These are phyloP conservation scores for Cyaniris semiargus DNA, from an alignment of 2,888 invertebrate genomes.

Conservation along the genomic window DNA sequence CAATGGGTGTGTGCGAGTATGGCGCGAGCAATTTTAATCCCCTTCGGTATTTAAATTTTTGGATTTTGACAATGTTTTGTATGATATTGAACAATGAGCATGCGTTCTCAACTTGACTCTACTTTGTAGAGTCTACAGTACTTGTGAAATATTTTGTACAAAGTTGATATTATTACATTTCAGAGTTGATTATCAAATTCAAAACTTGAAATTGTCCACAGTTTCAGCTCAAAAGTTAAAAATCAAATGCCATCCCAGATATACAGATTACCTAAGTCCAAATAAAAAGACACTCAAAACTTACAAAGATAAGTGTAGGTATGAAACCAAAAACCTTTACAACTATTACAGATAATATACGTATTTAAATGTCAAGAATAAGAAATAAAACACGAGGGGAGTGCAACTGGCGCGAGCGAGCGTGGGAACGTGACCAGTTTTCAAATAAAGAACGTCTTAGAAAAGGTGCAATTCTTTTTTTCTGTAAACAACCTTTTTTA, in stretches of 20 bases:
- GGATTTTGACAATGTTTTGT: constrained; percentile 6
- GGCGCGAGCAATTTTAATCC: constrained; percentile 30
- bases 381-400: constrained; percentile 65
- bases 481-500: constrained; percentile 58
- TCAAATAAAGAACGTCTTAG: constrained; percentile 75
- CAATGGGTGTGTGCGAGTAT: constrained; percentile 47
- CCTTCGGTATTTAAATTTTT: constrained; percentile 24
- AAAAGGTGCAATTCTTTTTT: constrained; percentile 78
- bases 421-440: constrained; percentile 78
- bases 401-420: constrained; percentile 78
- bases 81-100: neutral
- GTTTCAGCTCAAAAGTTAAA: neutral
- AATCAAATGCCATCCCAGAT: neutral
- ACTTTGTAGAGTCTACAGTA: neutral
- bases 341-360: constrained; percentile 44
- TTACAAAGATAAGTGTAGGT: neutral
- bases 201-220: neutral
- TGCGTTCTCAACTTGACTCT: neutral
- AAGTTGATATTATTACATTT: neutral
- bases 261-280: neutral
- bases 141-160: neutral
- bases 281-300: neutral
- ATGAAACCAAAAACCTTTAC: constrained; percentile 34
- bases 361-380: constrained; percentile 56
- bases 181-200: no score